A percentile compares a stretch with the other conserved stretches of the same genome.
phyloP scores from a whole-genome alignment of 2,888 invertebrate genomes.

The Ophion costatus region DNA sequence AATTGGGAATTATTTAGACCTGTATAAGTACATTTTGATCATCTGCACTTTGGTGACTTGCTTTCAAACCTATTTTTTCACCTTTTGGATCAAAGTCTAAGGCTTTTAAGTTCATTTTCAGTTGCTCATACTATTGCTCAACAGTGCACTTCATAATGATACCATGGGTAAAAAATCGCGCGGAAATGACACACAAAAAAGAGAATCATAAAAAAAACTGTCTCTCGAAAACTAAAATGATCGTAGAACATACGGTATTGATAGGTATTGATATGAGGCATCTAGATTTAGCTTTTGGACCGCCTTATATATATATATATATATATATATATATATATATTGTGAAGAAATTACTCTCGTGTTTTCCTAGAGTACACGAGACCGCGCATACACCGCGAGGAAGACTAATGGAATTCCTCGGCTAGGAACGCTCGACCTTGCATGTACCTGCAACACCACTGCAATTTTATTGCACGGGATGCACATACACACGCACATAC shows the following conservation, averaged over 20 bases:
- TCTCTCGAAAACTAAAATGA: not conserved
- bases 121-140: too few relatives aligned
- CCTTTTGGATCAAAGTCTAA: too few relatives aligned
- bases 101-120: too few relatives aligned
- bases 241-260: not conserved
- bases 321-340: conserved; percentile 14
- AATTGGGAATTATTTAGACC: too few relatives aligned
- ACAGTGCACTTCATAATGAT: too few relatives aligned
- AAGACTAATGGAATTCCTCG: conserved; percentile 57
- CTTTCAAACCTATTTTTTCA: too few relatives aligned
- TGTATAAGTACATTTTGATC: too few relatives aligned
- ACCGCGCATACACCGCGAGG: conserved; percentile 25
- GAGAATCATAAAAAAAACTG: not conserved
- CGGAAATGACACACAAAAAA: too few relatives aligned
- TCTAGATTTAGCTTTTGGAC: not conserved
- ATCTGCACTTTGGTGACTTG: too few relatives aligned
- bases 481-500: not conserved
- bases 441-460: conserved; percentile 10
- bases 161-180: too few relatives aligned
- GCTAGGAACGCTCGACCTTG: conserved; percentile 55
- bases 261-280: not conserved
- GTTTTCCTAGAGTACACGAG: conserved; percentile 25
- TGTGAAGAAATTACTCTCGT: conserved; percentile 5
- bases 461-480: conserved; percentile 24
- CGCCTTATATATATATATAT: not conserved